These are phyloP conservation scores for Drosophila repletoides DNA, from an alignment of 1,140 invertebrate species.

Conservation along the genomic window DNA sequence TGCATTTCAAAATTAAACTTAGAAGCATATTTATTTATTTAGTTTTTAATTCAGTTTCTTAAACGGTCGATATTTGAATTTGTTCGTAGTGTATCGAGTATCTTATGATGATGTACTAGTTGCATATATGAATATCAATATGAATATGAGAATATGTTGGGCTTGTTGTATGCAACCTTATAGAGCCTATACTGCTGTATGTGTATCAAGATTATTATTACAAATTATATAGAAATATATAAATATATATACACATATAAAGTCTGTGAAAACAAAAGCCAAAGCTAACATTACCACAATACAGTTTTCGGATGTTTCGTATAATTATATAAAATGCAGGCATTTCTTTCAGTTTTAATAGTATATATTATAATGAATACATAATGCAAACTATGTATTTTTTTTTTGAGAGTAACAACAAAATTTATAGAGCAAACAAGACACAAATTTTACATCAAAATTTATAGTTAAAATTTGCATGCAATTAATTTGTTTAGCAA, in stretches of 20 bases:
- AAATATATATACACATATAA: constrained; percentile 3
- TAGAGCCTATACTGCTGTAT: background rate
- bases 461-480: constrained; percentile 28
- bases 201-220: constrained; percentile 9
- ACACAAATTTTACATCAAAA: constrained; percentile 41
- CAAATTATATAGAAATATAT: constrained; percentile 7
- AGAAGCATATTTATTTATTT: constrained; percentile 4
- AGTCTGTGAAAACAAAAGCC: constrained; percentile 12
- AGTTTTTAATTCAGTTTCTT: no score
- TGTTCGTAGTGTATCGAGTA: background rate
- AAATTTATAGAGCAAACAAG: constrained; percentile 36
- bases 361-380: background rate
- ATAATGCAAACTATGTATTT: constrained; percentile 21
- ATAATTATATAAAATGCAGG: constrained; percentile 25
- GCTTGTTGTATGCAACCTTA: constrained; percentile 7
- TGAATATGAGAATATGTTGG: constrained; percentile 6
- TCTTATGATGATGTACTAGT: constrained; percentile 2
- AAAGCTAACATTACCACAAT: constrained; percentile 16
- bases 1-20: constrained; percentile 13
- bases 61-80: background rate
- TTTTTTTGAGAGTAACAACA: constrained; percentile 36
- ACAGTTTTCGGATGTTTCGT: background rate
- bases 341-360: constrained; percentile 31
- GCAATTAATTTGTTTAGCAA: constrained; percentile 30
- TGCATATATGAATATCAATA: no score